A percentile compares a stretch with the other conserved stretches of the same genome.
Evolutionary conservation across 1,140 invertebrate genomes (phyloP).

Genomic region (Cotesia vestalis): DNA sequence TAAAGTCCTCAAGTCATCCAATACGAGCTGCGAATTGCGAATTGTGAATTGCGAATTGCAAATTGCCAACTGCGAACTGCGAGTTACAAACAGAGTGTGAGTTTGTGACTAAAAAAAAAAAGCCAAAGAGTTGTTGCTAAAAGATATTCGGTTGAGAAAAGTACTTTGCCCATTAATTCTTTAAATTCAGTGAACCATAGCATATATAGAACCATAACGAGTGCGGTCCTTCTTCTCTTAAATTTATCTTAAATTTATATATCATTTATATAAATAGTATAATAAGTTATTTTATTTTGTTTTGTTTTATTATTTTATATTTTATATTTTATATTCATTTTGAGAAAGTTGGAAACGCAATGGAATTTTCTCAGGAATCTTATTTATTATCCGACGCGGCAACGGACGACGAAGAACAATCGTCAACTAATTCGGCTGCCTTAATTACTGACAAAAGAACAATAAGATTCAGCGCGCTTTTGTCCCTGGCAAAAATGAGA

Average conservation of each 20-base stretch:
- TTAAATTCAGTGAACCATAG: conserved; percentile 25
- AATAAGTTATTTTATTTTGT: background rate
- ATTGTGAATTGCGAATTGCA: no score
- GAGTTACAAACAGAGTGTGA: background rate
- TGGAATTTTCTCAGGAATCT: conserved; percentile 62
- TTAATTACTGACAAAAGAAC: conserved; percentile 65
- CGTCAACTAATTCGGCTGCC: conserved; percentile 59
- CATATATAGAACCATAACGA: no score
- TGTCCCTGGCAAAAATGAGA: conserved; percentile 63
- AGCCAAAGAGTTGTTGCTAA: background rate
- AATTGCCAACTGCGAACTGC: no score
- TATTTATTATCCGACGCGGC: conserved; percentile 61
- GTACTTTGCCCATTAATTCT: conserved; percentile 50
- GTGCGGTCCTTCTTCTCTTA: no score
- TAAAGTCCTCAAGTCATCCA: no score
- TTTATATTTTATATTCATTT: background rate
- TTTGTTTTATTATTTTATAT: no score
- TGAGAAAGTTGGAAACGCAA: conserved; percentile 30
- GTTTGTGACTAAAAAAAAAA: conserved; percentile 32
- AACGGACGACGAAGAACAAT: conserved; percentile 35
- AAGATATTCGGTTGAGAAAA: conserved; percentile 12
- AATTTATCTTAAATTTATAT: background rate
- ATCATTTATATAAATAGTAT: background rate
- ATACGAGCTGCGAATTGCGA: no score
- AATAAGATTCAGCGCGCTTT: conserved; percentile 65